These are phyloP conservation scores for Rhamphomyia laevipes DNA, from an alignment of 2,888 invertebrate genomes.

Conservation along the genomic window DNA sequence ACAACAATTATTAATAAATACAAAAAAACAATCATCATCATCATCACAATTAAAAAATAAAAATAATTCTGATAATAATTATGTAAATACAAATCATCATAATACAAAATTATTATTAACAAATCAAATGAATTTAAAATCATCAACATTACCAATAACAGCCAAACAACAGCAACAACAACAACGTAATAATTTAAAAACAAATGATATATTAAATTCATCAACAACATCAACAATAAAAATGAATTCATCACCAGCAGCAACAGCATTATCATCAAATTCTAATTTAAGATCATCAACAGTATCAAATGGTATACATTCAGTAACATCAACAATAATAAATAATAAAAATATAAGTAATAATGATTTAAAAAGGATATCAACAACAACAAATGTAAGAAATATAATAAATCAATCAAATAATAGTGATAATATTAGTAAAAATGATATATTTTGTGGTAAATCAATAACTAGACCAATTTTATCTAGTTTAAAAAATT, in stretches of 20 bases:
- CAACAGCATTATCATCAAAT: conserved; percentile 9
- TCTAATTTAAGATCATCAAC: too few species aligned
- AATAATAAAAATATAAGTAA: conserved; percentile 14
- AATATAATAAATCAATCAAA: background rate
- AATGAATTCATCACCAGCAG: conserved; percentile 12
- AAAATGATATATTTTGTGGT: too few species aligned
- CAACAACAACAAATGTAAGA: background rate
- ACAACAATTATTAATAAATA: conserved; percentile 13
- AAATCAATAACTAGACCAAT: background rate
- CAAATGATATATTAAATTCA: background rate
- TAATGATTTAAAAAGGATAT: too few species aligned
- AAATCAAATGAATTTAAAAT: conserved; percentile 1
- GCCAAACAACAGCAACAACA: conserved; percentile 11
- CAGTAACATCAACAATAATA: conserved; percentile 17
- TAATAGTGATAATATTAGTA: background rate
- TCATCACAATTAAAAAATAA: background rate
- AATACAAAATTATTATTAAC: background rate
- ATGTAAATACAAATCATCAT: background rate
- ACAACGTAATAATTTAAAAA: background rate
- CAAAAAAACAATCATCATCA: background rate
- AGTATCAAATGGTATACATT: background rate
- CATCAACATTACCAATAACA: conserved; percentile 13
- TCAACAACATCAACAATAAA: background rate
- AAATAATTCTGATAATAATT: too few species aligned
- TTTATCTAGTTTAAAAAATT: background rate